Conservation (phyloP, 2,888 invertebrate species). For the Chesias legatella region DNA sequence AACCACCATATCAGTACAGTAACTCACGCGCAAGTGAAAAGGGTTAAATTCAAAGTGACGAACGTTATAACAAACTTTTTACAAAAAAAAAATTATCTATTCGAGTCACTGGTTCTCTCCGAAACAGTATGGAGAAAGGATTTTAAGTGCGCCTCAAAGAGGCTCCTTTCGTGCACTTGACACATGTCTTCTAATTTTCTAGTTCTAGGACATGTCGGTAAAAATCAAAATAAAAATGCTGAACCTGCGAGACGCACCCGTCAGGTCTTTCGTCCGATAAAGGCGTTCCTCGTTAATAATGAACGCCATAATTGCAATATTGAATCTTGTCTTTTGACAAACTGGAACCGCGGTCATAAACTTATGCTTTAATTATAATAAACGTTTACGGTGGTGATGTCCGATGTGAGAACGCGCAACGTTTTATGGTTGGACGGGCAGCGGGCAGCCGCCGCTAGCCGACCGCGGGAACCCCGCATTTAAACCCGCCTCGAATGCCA, state of each 20-base stretch:
- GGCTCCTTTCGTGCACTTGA: too few species aligned
- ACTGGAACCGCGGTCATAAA: slow-evolving; percentile 64
- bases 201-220: too few species aligned
- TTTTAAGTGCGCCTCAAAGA: too few species aligned
- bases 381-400: slow-evolving; percentile 63
- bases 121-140: too few species aligned
- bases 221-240: too few species aligned
- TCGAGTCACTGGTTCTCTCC: too few species aligned
- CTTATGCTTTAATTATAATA: slow-evolving; percentile 74
- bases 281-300: slow-evolving; percentile 19
- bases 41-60: slow-evolving; percentile 10
- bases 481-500: slow-evolving; percentile 51
- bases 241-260: too few species aligned
- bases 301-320: slow-evolving; percentile 37
- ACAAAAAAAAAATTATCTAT: too few species aligned
- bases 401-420: slow-evolving; percentile 63
- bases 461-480: slow-evolving; percentile 50
- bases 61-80: too few species aligned
- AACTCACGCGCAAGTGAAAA: slow-evolving; percentile 18
- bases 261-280: slow-evolving; percentile 8
- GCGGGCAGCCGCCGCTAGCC: slow-evolving; percentile 23
- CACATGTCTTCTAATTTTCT: too few species aligned
- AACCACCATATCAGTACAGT: slow-evolving; percentile 27
- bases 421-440: slow-evolving; percentile 54
- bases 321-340: slow-evolving; percentile 57